phyloP scores from a whole-genome alignment of 2,797 vertebrate genomes.

The Tapirus indicus region DNA sequence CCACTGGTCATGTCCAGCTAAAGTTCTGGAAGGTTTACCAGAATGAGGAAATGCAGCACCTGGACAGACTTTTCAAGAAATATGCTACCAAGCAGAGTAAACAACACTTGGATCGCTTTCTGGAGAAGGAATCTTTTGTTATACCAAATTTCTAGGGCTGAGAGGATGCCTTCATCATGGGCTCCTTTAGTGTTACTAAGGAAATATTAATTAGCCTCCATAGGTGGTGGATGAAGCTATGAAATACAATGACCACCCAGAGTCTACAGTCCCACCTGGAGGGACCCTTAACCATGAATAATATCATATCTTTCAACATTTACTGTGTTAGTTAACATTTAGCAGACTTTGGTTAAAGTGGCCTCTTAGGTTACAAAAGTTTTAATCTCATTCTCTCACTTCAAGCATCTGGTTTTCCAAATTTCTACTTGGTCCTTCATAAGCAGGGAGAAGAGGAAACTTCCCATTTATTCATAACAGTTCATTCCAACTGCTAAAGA shows the following conservation, averaged over 20 bases:
- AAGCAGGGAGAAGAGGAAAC: background rate
- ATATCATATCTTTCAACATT: background rate
- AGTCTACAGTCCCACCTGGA: background rate
- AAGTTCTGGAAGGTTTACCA: constrained; percentile 90
- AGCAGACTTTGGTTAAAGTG: background rate
- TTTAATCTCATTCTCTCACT: background rate
- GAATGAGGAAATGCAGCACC: constrained; percentile 88
- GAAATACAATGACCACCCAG: constrained; percentile 65
- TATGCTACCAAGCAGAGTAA: constrained; percentile 88
- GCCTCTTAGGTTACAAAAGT: background rate
- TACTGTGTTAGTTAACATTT: background rate
- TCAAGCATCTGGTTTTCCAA: background rate
- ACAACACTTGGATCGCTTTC: constrained; percentile 90
- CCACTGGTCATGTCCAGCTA: constrained; percentile 89
- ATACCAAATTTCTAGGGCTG: constrained; percentile 89
- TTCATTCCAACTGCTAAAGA: background rate
- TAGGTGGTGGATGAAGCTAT: constrained; percentile 85
- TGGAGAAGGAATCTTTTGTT: constrained; percentile 87
- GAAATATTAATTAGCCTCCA: constrained; percentile 90
- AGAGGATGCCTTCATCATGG: constrained; percentile 87
- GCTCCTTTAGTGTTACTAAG: constrained; percentile 86
- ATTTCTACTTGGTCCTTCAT: background rate
- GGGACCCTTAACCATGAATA: background rate
- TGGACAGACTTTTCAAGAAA: constrained; percentile 84
- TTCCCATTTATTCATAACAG: background rate